Conservation (phyloP, 1,140 invertebrate genomes). For the Physella acuta region DNA sequence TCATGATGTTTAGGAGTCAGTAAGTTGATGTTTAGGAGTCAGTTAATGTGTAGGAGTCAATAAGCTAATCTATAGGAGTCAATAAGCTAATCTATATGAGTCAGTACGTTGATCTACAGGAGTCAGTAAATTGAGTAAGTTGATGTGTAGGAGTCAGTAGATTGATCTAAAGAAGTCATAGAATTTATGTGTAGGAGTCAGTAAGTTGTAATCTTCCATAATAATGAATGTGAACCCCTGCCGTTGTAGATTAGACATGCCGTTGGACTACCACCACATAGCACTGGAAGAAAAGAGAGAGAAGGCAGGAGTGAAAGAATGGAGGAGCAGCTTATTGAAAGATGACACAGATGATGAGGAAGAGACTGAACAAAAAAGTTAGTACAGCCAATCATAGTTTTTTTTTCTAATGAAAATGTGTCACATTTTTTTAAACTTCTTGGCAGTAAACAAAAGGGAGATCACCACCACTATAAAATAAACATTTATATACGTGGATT, state of each 20-base stretch:
- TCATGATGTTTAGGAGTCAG: not conserved
- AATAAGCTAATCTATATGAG: not conserved
- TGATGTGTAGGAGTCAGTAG: not conserved
- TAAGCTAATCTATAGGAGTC: not conserved
- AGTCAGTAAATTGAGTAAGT: not conserved
- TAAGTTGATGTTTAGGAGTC: not conserved
- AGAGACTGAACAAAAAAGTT: no score
- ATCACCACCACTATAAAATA: no score
- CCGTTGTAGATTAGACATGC: slow-evolving; percentile 8
- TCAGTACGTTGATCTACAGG: no score
- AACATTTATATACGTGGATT: no score
- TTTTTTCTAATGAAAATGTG: no score
- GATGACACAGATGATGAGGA: not conserved
- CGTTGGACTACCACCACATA: slow-evolving; percentile 12
- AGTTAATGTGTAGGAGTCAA: not conserved
- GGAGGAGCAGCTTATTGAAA: not conserved
- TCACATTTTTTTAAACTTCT: no score
- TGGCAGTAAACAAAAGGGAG: no score
- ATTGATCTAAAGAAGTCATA: not conserved
- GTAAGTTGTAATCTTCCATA: not conserved
- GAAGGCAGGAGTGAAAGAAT: slow-evolving; percentile 11
- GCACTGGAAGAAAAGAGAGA: slow-evolving; percentile 7
- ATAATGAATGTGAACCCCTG: not conserved
- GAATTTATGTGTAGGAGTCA: not conserved
- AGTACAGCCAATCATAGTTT: no score